Evolutionary conservation across 2,797 vertebrate species (phyloP).

Genomic region (Fundulus diaphanus): DNA sequence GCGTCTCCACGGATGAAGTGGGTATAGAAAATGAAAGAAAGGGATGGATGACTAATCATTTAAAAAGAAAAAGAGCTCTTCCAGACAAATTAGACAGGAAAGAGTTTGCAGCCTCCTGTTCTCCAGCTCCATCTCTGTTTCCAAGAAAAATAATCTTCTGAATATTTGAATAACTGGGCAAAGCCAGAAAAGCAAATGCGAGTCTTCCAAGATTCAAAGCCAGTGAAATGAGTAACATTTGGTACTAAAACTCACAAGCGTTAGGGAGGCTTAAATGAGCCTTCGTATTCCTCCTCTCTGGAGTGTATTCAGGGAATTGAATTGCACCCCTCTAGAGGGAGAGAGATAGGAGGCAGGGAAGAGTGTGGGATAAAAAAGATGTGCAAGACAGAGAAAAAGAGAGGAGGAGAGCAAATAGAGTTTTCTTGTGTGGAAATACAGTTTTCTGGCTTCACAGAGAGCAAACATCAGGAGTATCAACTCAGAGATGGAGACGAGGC

Average conservation of each 20-base stretch:
- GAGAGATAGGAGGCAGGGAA: constrained; percentile 16
- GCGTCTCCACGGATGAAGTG: not conserved
- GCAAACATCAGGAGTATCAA: constrained; percentile 68
- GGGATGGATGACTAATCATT: not conserved
- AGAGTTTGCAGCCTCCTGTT: constrained; percentile 28
- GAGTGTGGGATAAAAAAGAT: constrained; percentile 9
- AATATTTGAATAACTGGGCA: constrained; percentile 63
- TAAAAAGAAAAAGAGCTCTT: not conserved
- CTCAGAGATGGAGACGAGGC: constrained; percentile 63
- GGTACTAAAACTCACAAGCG: constrained; percentile 69
- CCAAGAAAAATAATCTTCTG: constrained; percentile 56
- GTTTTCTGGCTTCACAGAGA: constrained; percentile 62
- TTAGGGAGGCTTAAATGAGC: constrained; percentile 71
- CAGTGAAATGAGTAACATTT: constrained; percentile 74
- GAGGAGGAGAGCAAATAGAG: constrained; percentile 47
- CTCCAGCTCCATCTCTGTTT: constrained; percentile 36
- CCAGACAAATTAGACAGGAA: constrained; percentile 28
- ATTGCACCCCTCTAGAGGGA: constrained; percentile 70
- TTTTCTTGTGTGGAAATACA: constrained; percentile 57
- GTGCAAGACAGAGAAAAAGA: constrained; percentile 13
- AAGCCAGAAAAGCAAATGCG: constrained; percentile 41
- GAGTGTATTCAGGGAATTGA: constrained; percentile 75
- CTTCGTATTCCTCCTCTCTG: constrained; percentile 72
- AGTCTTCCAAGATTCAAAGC: constrained; percentile 60
- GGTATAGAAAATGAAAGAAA: not conserved